Percentiles rank a stretch among this genome's conserved stretches.
phyloP scores from a whole-genome alignment of 2,888 invertebrate species.

The Cinara cedri region DNA sequence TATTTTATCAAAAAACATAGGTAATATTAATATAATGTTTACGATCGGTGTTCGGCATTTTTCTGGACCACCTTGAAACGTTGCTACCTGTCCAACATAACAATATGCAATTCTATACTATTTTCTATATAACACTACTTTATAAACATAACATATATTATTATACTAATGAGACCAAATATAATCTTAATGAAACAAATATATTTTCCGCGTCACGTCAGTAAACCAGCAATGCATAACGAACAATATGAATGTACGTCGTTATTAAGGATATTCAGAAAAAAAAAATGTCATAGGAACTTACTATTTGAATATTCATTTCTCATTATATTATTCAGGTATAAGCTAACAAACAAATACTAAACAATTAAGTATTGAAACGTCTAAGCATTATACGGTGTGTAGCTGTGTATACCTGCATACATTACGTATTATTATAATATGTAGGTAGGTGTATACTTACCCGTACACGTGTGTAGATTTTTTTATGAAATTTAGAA shows the following conservation, averaged over 20 bases:
- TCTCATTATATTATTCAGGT: conserved; percentile 34
- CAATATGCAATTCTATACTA: conserved; percentile 18
- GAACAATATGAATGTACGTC: conserved; percentile 37
- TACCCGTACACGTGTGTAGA: conserved; percentile 19
- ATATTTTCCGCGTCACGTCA: conserved; percentile 53
- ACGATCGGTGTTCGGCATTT: background rate
- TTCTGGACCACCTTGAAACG: conserved; percentile 38
- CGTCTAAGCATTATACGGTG: conserved; percentile 38
- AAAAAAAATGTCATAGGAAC: conserved; percentile 38
- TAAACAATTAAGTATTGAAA: conserved; percentile 56
- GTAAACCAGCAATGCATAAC: conserved; percentile 49
- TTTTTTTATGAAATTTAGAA: conserved; percentile 35
- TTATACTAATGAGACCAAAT: conserved; percentile 54
- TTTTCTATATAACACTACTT: background rate
- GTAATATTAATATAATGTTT: too few relatives aligned
- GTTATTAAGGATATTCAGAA: conserved; percentile 52
- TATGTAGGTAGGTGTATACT: background rate
- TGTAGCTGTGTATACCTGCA: background rate
- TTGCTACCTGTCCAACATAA: background rate
- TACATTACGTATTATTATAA: background rate
- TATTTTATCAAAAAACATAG: too few relatives aligned
- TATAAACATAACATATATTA: conserved; percentile 12
- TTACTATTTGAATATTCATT: conserved; percentile 50
- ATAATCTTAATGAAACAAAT: conserved; percentile 54
- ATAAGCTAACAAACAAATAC: conserved; percentile 43